Conservation (phyloP, 2,797 vertebrate species). For the Acropternis orthonyx region DNA sequence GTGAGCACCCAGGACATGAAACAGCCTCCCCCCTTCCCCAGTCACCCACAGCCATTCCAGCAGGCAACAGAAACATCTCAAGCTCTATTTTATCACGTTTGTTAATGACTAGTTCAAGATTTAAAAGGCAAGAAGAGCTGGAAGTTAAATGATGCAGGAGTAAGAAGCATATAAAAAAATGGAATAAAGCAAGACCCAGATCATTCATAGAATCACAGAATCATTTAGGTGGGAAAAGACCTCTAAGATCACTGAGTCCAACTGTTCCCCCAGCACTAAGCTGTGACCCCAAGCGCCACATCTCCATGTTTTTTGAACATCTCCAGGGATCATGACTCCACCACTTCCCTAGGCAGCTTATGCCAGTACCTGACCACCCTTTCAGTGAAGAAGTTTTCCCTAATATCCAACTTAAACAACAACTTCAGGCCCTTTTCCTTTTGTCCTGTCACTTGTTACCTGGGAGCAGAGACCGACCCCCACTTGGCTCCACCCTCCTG, state of each 20-base stretch:
- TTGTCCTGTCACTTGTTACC: neutral
- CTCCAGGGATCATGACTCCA: neutral
- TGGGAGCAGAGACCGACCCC: neutral
- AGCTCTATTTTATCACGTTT: neutral
- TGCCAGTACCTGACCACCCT: neutral
- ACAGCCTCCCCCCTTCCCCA: neutral
- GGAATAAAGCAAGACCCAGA: neutral
- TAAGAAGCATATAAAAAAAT: neutral
- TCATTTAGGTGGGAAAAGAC: neutral
- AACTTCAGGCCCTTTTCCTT: neutral
- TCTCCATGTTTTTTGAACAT: rapidly evolving
- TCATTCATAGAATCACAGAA: neutral
- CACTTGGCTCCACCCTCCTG: neutral
- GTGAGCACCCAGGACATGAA: constrained; percentile 20
- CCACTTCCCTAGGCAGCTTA: neutral
- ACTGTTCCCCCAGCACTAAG: neutral
- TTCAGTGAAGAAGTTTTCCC: neutral
- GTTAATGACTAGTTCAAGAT: neutral
- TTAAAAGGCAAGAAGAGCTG: neutral
- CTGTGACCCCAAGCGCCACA: neutral
- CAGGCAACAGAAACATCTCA: neutral
- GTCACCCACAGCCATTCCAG: neutral
- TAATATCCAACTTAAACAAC: neutral
- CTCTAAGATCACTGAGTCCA: neutral
- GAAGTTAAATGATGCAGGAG: neutral